Conservation (phyloP, 2,888 invertebrate genomes). For the Xestia rhomboidea region DNA sequence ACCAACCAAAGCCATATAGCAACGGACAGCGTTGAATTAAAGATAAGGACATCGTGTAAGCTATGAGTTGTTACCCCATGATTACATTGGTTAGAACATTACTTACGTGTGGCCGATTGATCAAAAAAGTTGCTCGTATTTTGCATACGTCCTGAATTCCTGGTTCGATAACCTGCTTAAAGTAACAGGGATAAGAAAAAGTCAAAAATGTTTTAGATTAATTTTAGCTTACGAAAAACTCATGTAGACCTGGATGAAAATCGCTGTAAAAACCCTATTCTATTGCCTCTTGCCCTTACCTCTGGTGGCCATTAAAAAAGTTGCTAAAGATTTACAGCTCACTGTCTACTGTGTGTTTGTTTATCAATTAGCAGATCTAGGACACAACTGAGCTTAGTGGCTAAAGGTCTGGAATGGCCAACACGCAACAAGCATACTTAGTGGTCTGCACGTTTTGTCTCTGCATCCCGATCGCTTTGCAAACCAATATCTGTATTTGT, state of each 20-base stretch:
- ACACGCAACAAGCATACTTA: neutral
- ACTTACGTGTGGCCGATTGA: neutral
- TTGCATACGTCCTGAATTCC: neutral
- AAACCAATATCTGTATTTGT: neutral
- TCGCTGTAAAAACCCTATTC: too few species aligned
- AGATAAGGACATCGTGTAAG: conserved; percentile 27
- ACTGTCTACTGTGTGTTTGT: too few species aligned
- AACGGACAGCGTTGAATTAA: conserved; percentile 45
- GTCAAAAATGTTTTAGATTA: neutral
- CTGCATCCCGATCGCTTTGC: neutral
- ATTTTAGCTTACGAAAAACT: too few species aligned
- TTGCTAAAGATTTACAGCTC: too few species aligned
- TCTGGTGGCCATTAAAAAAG: too few species aligned
- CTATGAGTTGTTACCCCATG: neutral
- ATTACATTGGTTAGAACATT: conserved; percentile 14
- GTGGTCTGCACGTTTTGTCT: neutral
- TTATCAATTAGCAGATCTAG: too few species aligned
- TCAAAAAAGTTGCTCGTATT: neutral
- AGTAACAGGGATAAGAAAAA: neutral
- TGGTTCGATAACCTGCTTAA: neutral
- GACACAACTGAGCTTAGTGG: neutral
- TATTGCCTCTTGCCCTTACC: too few species aligned
- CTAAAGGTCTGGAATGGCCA: neutral
- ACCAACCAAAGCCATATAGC: conserved; percentile 21
- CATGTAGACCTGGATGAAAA: too few species aligned